phyloP scores from a whole-genome alignment of 2,888 invertebrate genomes.

The Apotomis betuletana region DNA sequence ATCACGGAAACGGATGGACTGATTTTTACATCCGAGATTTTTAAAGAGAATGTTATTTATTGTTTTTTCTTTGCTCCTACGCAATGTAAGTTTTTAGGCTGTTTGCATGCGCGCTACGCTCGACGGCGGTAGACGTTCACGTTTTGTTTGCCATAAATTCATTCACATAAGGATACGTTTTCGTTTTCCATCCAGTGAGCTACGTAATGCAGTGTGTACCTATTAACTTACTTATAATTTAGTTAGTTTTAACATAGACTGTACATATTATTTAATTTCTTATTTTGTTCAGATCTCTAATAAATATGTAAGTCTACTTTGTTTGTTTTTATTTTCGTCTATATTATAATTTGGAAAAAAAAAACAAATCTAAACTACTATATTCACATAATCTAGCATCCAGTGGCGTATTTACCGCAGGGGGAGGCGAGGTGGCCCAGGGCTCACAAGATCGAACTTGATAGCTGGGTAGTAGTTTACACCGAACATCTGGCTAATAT shows the following conservation, averaged over 20 bases:
- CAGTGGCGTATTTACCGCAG: no score
- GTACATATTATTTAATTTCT: conserved; percentile 85
- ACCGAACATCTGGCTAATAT: no score
- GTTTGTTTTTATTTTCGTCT: conserved; percentile 50
- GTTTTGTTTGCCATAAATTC: conserved; percentile 68
- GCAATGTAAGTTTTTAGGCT: conserved; percentile 57
- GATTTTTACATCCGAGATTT: conserved; percentile 71
- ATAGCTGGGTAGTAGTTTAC: no score
- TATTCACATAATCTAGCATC: no score
- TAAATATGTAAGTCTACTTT: conserved; percentile 83
- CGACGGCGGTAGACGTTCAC: conserved; percentile 58
- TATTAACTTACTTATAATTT: conserved; percentile 83
- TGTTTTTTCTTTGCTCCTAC: conserved; percentile 50
- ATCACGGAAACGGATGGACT: conserved; percentile 77
- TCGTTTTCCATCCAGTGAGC: conserved; percentile 66
- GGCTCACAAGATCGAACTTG: no score
- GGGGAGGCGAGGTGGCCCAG: no score
- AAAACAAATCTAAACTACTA: no score
- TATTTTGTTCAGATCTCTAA: conserved; percentile 85
- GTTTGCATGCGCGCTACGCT: conserved; percentile 58
- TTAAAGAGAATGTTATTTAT: conserved; percentile 55
- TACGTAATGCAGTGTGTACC: conserved; percentile 79
- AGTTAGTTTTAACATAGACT: conserved; percentile 84
- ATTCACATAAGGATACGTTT: conserved; percentile 52
- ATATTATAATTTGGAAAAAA: conserved; percentile 19